Evolutionary conservation across 2,888 invertebrate genomes (phyloP), one percentile per base, ranked within the genome.

Genomic region (Galerucella calmariensis): DNA sequence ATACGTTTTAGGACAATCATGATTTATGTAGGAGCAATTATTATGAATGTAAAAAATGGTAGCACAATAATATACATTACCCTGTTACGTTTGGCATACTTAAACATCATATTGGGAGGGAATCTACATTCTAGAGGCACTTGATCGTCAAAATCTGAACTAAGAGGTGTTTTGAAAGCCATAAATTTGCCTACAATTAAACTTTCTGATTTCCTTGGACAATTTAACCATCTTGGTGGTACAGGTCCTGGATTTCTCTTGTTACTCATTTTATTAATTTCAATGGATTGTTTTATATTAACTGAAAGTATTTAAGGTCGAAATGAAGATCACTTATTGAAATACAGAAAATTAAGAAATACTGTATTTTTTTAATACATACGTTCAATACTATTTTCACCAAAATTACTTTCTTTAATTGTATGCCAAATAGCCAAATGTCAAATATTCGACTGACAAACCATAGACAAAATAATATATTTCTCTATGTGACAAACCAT

Each of bases 151-250:
- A 94, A 99, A 71, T 92, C 90, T 10, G 90, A 88, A 81, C 94
- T 94, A 3, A 99, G 89, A 0, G 99, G 99, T 2, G 99, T 98
- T 88, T 98, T 98, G 86, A 97, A 96, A 5, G 97, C 96, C 75
- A 99, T 88, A 87, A 99, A 99, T 84, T 95, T 95, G 68, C 93
- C 92, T 59, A 91, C 91, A 73, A 97, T 91, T 67, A 96, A 87
- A 66, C 88, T 90, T 46, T 90, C 88, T 35, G 95, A 91, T 87
- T 95, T 96, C 80, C 96, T 90, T 69, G 97, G 97, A 86, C 97
- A 97, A 78, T 93, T 91, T 16, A 97, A 88, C 97, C 97, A 97
- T 79, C 97, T 92, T 81, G 92, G 92, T 14, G 97, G 97, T 75
- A 96, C 88, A n/a, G 93, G 92, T 27, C 94, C 92, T 62, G 90